Percentiles rank a stretch among this genome's conserved stretches.
phyloP scores from a whole-genome alignment of 2,888 invertebrate genomes.

The Diachrysia chrysitis region DNA sequence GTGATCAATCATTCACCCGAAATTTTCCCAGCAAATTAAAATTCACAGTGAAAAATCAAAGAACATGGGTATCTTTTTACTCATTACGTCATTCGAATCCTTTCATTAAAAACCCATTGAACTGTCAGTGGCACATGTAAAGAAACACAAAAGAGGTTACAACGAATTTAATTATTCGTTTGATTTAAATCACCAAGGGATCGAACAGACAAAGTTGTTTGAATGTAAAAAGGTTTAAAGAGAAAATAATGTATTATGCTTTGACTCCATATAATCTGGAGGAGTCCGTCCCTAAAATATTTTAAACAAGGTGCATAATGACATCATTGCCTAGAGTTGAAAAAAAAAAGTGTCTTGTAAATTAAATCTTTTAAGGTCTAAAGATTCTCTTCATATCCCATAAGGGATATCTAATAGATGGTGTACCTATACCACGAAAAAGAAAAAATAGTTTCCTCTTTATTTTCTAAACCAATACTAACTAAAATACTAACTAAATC shows the following conservation, averaged over 20 bases:
- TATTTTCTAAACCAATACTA: background rate
- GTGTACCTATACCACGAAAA: no score
- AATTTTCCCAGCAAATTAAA: constrained; percentile 32
- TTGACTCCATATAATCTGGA: background rate
- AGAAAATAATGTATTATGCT: background rate
- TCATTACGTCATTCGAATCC: constrained; percentile 47
- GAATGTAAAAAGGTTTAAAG: constrained; percentile 10
- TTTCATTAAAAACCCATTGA: constrained; percentile 44
- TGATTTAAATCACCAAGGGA: constrained; percentile 23
- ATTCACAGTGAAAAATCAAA: constrained; percentile 43
- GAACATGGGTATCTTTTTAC: constrained; percentile 37
- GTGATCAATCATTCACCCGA: constrained; percentile 25
- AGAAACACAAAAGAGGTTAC: background rate
- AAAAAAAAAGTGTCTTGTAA: no score
- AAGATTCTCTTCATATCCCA: no score
- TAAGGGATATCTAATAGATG: no score
- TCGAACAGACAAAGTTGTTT: background rate
- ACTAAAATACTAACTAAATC: no score
- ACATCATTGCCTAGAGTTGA: no score
- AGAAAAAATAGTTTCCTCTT: background rate
- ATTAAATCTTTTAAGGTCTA: no score
- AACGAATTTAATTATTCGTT: constrained; percentile 17
- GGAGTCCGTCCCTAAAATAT: no score
- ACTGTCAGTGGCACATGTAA: constrained; percentile 15
- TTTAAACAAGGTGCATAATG: no score